Conservation (phyloP, 2,797 vertebrate genomes). For the Steatocranus sp. region DNA sequence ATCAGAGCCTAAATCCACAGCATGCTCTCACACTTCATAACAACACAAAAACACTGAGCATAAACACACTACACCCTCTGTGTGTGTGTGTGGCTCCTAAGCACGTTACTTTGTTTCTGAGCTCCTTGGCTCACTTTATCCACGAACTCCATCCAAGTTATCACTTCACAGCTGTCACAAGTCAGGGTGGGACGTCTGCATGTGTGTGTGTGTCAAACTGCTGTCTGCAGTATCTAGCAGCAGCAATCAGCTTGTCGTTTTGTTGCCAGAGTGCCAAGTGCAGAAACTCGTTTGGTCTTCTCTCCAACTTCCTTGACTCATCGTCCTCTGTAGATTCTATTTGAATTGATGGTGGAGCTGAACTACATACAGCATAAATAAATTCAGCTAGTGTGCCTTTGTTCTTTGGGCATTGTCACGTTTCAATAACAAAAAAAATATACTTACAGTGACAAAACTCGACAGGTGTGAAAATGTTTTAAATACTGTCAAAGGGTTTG, state of each 20-base stretch:
- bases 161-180: slow-evolving; percentile 21
- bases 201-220: neutral
- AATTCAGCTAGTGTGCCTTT: neutral
- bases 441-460: neutral
- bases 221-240: slow-evolving; percentile 27
- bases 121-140: slow-evolving; percentile 15
- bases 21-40: slow-evolving; percentile 30
- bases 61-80: slow-evolving; percentile 20
- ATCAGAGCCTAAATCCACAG: slow-evolving; percentile 28
- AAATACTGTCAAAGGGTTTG: neutral
- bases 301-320: neutral
- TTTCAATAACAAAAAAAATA: neutral
- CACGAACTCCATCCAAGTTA: slow-evolving; percentile 21
- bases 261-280: slow-evolving; percentile 24
- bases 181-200: neutral
- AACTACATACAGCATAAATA: neutral
- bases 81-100: neutral
- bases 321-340: neutral
- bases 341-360: neutral
- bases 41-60: slow-evolving; percentile 21
- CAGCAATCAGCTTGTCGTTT: slow-evolving; percentile 35
- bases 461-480: neutral
- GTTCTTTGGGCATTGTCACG: neutral
- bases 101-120: neutral
- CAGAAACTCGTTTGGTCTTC: neutral